Percentiles rank a stretch among this genome's conserved stretches.
Conservation (phyloP, 2,113 vertebrate species). For the Hydrolagus affinis region DNA sequence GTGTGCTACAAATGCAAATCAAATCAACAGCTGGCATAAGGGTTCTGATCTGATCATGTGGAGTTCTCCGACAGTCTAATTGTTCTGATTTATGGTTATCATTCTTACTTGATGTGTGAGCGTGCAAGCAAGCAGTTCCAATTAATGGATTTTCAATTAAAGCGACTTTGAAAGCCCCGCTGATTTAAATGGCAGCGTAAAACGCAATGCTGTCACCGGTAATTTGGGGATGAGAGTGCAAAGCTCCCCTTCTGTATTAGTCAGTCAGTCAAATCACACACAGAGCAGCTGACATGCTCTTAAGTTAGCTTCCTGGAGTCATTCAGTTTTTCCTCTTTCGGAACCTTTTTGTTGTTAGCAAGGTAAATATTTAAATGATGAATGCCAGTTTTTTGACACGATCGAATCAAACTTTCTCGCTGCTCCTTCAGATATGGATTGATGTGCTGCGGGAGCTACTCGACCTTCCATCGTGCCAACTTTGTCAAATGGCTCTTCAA, state of each 20-base stretch:
- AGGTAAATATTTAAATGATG: neutral
- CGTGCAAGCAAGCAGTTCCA: slow-evolving; percentile 51
- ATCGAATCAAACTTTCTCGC: neutral
- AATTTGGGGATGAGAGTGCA: slow-evolving; percentile 32
- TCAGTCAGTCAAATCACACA: neutral
- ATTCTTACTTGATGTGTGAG: slow-evolving; percentile 57
- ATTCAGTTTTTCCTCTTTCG: neutral
- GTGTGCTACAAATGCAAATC: slow-evolving; percentile 38
- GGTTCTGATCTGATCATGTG: slow-evolving; percentile 54
- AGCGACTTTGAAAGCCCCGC: slow-evolving; percentile 48
- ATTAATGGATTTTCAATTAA: slow-evolving; percentile 56
- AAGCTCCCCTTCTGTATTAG: neutral
- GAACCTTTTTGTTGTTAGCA: neutral
- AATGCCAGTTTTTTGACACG: neutral
- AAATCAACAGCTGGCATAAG: slow-evolving; percentile 55
- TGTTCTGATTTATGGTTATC: slow-evolving; percentile 64
- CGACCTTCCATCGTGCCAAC: too few species aligned
- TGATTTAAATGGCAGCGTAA: slow-evolving; percentile 41
- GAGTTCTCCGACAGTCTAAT: slow-evolving; percentile 59
- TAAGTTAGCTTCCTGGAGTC: neutral
- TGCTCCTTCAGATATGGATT: neutral
- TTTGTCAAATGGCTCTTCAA: neutral
- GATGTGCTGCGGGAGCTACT: neutral
- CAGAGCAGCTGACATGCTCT: slow-evolving; percentile 6
- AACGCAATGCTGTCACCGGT: slow-evolving; percentile 36